Evolutionary conservation across 2,113 vertebrate species (phyloP).

Genomic region (Callithrix jacchus): DNA sequence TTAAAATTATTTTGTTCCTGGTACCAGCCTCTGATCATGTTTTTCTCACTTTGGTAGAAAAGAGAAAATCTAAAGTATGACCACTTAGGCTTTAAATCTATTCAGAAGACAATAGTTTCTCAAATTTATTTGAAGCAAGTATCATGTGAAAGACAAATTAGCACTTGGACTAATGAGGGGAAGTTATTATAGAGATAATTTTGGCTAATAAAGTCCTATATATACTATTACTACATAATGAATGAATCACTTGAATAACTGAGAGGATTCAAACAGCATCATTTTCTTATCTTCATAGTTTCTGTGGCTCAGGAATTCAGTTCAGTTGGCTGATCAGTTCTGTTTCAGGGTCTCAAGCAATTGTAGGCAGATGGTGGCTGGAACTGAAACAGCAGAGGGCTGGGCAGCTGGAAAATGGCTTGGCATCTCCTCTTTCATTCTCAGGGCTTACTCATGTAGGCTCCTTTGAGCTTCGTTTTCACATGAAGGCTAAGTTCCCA

Average conservation of each 20-base stretch:
- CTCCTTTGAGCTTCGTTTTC: neutral
- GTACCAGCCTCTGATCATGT: neutral
- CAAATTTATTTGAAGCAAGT: neutral
- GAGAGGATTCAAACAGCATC: neutral
- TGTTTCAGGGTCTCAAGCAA: neutral
- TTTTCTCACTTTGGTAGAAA: conserved; percentile 6
- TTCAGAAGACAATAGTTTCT: neutral
- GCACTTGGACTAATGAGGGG: neutral
- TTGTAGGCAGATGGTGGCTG: neutral
- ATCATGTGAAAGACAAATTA: neutral
- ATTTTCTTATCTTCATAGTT: neutral
- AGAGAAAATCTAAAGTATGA: neutral
- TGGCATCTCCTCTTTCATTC: neutral
- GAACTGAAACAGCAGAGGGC: neutral
- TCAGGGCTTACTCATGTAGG: neutral
- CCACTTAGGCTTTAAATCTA: neutral
- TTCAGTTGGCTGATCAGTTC: neutral
- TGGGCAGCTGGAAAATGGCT: neutral
- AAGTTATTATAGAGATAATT: neutral
- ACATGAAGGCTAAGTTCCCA: neutral
- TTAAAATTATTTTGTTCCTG: conserved; percentile 18
- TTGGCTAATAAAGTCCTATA: neutral
- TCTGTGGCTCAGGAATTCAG: neutral
- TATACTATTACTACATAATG: neutral
- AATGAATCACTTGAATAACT: neutral